Conservation (phyloP, 2,888 invertebrate species). For the Dione vanillae region DNA sequence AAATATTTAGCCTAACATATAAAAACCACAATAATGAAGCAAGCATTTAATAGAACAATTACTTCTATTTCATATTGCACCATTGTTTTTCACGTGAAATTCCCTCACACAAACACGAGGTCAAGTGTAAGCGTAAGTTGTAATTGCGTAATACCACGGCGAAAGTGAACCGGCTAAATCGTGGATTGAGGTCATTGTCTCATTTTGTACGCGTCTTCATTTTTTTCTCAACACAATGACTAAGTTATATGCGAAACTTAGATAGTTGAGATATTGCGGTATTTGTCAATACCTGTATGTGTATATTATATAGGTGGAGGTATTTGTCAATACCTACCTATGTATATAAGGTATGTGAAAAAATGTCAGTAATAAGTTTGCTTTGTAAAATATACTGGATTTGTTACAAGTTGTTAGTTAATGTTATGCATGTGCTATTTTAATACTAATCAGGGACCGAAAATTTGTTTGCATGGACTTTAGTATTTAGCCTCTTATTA, state of each 20-base stretch:
- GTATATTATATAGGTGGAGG: not conserved
- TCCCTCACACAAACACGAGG: slow-evolving; percentile 59
- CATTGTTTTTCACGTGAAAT: slow-evolving; percentile 42
- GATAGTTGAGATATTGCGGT: slow-evolving; percentile 20
- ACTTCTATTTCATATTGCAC: slow-evolving; percentile 39
- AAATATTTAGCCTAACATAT: too few species aligned
- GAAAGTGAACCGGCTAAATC: slow-evolving; percentile 77
- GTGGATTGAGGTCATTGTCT: slow-evolving; percentile 82
- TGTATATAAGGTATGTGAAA: not conserved
- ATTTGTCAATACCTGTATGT: slow-evolving; percentile 18
- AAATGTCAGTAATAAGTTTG: slow-evolving; percentile 12
- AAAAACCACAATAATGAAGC: not conserved
- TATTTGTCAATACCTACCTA: slow-evolving; percentile 12
- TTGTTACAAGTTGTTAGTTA: not conserved
- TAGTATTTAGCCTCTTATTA: too few species aligned
- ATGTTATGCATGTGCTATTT: not conserved
- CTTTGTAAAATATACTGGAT: slow-evolving; percentile 9
- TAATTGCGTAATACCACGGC: slow-evolving; percentile 74
- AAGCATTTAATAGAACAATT: not conserved
- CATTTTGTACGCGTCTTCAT: slow-evolving; percentile 56
- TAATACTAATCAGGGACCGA: too few species aligned
- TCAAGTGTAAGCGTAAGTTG: slow-evolving; percentile 82
- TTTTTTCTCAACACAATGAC: slow-evolving; percentile 29
- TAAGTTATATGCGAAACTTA: slow-evolving; percentile 22
- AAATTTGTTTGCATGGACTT: too few species aligned